Base-by-base conservation (phyloP, 2,113 vertebrate species). In the Aplodontia rufa region DNA sequence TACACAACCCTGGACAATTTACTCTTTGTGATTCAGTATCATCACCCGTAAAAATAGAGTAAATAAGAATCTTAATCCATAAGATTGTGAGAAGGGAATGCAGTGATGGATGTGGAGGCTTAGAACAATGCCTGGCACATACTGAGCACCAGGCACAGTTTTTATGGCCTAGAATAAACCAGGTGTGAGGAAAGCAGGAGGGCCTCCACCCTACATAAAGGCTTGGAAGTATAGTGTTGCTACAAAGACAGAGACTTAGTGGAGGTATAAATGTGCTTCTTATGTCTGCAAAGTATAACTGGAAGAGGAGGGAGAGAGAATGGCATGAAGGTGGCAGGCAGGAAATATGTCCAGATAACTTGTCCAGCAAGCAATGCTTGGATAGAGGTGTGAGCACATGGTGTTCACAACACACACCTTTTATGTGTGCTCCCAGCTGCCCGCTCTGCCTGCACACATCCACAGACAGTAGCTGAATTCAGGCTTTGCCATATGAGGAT, bases 11-110 rank as follows among this genome's bases (percentile, higher is more conserved):
- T 87, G 64, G 37, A 42, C 19, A 32, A 10, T 87, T 82, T 72
- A 37, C 47, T 87, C 6, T 58, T n/a, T 80, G 49, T 76, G 64
- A 13, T 94, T 95, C 47, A 22, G 7, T 58, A 69, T 68, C 40
- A 24, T 64, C 72, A 45, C 51, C 66, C 85, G 53, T 81, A 92
- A 96, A 96, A 76, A 87, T 28, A 75, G 47, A 86, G 53, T 86
- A 89, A 83, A 45, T 74, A 16, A 88, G n/a, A 8, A 32, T 53
- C 74, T 58, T 91, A 55, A 72, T 26, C 35, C n/a, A 62, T 40
- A 51, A 90, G 24, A 49, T 40, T 87, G 49, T 76, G 32, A 74
- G 32, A 86, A 11, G 64, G 66, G 85, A 78, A 51, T 55, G 8
- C 1, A 9, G 16, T n/a, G 47, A 89, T 37, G 76, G 10, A 10